Evolutionary conservation across 2,888 invertebrate species (phyloP), one percentile per base, ranked within the genome.

Genomic region (Erebia aethiops): DNA sequence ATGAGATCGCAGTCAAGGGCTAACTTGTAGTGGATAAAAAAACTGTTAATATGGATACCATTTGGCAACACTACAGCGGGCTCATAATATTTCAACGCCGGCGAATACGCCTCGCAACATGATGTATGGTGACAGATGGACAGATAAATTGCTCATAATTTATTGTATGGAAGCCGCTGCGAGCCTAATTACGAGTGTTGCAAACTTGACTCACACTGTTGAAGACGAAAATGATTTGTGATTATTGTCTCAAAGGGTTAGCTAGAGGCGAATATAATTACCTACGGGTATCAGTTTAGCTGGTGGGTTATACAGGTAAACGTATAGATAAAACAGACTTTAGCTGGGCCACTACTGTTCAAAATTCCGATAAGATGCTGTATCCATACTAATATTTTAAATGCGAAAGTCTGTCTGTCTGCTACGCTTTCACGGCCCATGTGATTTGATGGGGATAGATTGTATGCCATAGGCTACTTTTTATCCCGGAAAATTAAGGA

Each of bases 81-180:
- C 80, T 90, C 87, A 89, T 87, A 89, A 90, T 90, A 89, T 90
- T 88, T 91, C 90, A 90, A 82, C 89, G 85, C 84, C 81, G 81
- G 87, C 86, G 83, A 89, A 86, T 84, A 89, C 88, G 82, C 78
- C 84, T 80, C 82, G 77, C 77, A 77, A 78, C 83, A 84, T 92
- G 92, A 92, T 92, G 87, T 88, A 92, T 89, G 86, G 86, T 84
- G 92, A 91, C 92, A 90, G 87, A 88, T 87, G 80, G 91, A 91
- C 92, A 88, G 88, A 92, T 92, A 91, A 92, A 92, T 92, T 91
- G 90, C 91, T 89, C 84, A 90, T 88, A 91, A 92, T 92, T 92
- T 92, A 92, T 91, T 84, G 86, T 87, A 82, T 88, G 83, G 87
- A 87, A 88, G 87, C 86, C 84, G 85, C 83, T 80, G 80, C 80